phyloP scores from a whole-genome alignment of 1,140 invertebrate species.

The Glossosoma conforme region DNA sequence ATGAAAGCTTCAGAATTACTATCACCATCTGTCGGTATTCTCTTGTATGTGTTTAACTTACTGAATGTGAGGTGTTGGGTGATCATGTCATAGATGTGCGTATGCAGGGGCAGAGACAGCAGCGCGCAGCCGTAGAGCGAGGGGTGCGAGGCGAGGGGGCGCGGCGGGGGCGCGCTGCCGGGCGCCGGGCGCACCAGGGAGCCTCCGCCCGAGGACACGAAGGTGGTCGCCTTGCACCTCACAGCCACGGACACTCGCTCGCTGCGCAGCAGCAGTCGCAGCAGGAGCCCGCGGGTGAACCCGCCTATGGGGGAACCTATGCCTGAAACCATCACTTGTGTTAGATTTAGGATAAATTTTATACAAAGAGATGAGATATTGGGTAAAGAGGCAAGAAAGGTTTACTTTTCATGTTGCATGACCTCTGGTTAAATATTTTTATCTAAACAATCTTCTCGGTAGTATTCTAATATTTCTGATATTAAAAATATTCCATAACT shows the following conservation, averaged over 20 bases:
- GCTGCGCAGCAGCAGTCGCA: constrained; percentile 80
- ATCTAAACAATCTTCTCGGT: too few species aligned
- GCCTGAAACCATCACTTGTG: constrained; percentile 34
- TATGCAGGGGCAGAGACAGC: constrained; percentile 67
- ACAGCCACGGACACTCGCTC: constrained; percentile 75
- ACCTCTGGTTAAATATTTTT: too few species aligned
- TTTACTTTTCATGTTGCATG: too few species aligned
- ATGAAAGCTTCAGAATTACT: too few species aligned
- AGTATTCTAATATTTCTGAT: too few species aligned
- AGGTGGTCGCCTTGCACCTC: constrained; percentile 49
- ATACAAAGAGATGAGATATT: background rate
- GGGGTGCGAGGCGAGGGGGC: constrained; percentile 35
- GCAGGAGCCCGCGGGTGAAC: constrained; percentile 78
- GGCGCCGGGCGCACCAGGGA: constrained; percentile 37
- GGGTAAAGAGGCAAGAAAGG: too few species aligned
- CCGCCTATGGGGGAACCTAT: constrained; percentile 60
- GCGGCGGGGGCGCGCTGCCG: constrained; percentile 40
- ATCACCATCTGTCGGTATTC: too few species aligned
- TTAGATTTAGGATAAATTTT: background rate
- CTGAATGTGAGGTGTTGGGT: constrained; percentile 47
- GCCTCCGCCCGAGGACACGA: constrained; percentile 34
- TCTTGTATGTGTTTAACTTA: constrained; percentile 30
- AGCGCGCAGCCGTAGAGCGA: constrained; percentile 54
- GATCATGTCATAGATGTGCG: constrained; percentile 54
- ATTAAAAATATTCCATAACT: too few species aligned